Conservation (phyloP, 2,888 invertebrate species). For the Trissolcus brochymenae region DNA sequence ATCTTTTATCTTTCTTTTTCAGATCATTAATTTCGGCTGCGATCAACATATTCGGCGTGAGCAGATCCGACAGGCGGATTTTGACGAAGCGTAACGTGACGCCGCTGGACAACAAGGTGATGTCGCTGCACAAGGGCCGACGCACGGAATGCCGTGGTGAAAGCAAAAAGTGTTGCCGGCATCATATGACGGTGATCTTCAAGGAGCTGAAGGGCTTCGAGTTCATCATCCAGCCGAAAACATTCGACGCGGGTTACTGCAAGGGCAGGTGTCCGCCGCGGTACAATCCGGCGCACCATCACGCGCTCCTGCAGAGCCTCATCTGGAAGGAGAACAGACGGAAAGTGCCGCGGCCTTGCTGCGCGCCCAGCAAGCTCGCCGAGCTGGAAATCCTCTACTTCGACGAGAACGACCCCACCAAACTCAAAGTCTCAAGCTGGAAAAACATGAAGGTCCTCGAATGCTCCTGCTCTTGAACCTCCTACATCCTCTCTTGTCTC, state of each 20-base stretch:
- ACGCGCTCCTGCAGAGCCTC: conserved; percentile 83
- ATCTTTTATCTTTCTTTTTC: conserved; percentile 10
- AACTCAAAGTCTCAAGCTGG: conserved; percentile 83
- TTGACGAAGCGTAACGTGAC: conserved; percentile 47
- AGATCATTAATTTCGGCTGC: conserved; percentile 39
- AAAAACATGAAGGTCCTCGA: conserved; percentile 84
- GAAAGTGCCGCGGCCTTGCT: conserved; percentile 81
- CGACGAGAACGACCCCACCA: conserved; percentile 80
- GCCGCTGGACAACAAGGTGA: conserved; percentile 63
- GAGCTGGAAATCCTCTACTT: conserved; percentile 82
- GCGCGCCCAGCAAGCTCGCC: conserved; percentile 83
- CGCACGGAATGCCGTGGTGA: conserved; percentile 79
- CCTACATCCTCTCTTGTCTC: no score
- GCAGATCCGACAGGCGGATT: conserved; percentile 29
- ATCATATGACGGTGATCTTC: conserved; percentile 82
- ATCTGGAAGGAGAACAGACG: conserved; percentile 81
- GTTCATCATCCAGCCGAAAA: conserved; percentile 83
- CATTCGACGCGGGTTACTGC: conserved; percentile 84
- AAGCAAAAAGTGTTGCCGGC: conserved; percentile 81
- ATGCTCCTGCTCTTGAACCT: conserved; percentile 82
- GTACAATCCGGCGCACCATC: conserved; percentile 84
- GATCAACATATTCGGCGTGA: conserved; percentile 39
- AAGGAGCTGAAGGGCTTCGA: conserved; percentile 82
- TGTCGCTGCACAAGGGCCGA: conserved; percentile 74
- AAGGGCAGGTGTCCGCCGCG: conserved; percentile 83